These are phyloP conservation scores for Zeuzera pyrina DNA, from an alignment of 2,888 invertebrate species.

Conservation along the genomic window DNA sequence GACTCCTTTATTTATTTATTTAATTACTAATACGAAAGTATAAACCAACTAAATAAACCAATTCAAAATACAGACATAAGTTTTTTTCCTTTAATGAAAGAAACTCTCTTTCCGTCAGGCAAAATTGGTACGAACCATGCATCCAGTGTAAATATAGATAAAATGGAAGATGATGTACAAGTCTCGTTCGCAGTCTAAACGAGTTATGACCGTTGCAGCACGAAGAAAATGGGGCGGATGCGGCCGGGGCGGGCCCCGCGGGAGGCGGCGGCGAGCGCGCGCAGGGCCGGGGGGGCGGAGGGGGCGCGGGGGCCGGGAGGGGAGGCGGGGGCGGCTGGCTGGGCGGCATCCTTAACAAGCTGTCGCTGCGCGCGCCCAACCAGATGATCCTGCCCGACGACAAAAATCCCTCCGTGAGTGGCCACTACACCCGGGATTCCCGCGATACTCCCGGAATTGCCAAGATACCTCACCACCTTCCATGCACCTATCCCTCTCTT, in stretches of 20 bases:
- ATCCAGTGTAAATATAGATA: too few relatives aligned
- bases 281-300: constrained; percentile 18
- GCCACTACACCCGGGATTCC: background rate
- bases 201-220: too few relatives aligned
- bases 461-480: too few relatives aligned
- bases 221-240: constrained; percentile 5
- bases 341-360: constrained; percentile 88
- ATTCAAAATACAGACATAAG: too few relatives aligned
- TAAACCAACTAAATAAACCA: too few relatives aligned
- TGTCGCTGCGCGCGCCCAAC: constrained; percentile 88
- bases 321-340: constrained; percentile 79
- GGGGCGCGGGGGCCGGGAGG: constrained; percentile 14
- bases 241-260: constrained; percentile 19
- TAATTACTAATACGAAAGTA: background rate
- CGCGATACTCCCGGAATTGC: constrained; percentile 22
- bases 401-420: constrained; percentile 88
- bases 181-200: too few relatives aligned
- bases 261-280: constrained; percentile 30
- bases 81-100: too few relatives aligned
- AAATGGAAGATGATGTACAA: too few relatives aligned
- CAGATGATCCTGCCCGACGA: constrained; percentile 98
- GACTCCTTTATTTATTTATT: too few relatives aligned
- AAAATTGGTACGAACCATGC: too few relatives aligned
- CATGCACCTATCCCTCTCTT: too few relatives aligned
- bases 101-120: too few relatives aligned